phyloP scores from a whole-genome alignment of 2,113 vertebrate species.

The Protomyctophum bolini region DNA sequence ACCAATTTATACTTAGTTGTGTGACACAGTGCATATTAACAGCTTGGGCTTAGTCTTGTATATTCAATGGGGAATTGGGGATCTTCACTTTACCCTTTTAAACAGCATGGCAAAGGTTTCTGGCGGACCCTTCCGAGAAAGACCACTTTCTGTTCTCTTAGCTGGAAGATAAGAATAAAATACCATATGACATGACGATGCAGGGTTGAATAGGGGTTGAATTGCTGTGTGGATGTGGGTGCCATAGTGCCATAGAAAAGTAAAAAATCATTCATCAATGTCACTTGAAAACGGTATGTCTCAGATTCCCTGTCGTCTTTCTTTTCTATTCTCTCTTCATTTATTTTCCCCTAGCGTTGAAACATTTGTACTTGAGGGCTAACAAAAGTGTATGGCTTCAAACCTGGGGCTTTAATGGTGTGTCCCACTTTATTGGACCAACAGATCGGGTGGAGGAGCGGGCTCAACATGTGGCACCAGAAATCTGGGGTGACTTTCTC shows the following conservation, averaged over 20 bases:
- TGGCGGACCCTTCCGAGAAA: conserved; percentile 78
- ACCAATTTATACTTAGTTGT: too few species aligned
- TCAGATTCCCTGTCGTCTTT: too few species aligned
- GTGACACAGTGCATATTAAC: not conserved
- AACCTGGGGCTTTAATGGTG: conserved; percentile 82
- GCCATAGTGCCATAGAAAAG: too few species aligned
- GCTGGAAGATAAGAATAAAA: conserved; percentile 28
- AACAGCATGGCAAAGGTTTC: conserved; percentile 84
- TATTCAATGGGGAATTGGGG: too few species aligned
- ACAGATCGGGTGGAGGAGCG: conserved; percentile 90
- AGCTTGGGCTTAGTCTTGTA: not conserved
- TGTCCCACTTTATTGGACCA: conserved; percentile 93
- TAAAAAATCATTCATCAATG: too few species aligned
- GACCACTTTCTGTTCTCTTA: conserved; percentile 4
- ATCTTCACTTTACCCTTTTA: conserved; percentile 79
- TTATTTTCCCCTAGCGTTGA: too few species aligned
- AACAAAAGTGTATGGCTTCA: conserved; percentile 2
- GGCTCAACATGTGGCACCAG: conserved; percentile 97
- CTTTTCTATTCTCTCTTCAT: too few species aligned
- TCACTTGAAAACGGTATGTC: too few species aligned
- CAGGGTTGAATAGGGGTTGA: too few species aligned
- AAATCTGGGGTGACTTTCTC: conserved; percentile 78
- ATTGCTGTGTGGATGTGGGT: too few species aligned
- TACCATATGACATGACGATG: too few species aligned
- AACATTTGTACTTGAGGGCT: too few species aligned